These are phyloP conservation scores for Bufotes viridis DNA, from an alignment of 2,797 vertebrate genomes.

Conservation along the genomic window DNA sequence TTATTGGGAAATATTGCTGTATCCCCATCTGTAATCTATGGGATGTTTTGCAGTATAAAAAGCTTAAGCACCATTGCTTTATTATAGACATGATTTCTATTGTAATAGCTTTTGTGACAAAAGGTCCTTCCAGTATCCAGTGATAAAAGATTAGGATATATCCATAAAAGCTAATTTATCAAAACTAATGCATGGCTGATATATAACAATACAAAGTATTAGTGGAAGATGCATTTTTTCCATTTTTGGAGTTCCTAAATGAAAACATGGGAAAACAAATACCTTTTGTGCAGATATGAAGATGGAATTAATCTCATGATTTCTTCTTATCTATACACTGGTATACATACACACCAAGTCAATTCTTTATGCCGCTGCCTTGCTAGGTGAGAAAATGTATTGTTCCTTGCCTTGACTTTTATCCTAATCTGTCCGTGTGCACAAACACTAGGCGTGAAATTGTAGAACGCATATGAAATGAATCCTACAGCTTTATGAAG, in stretches of 20 bases:
- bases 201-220: constrained; percentile 50
- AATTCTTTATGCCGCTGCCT: constrained; percentile 21
- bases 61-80: not conserved
- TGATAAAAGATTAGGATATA: constrained; percentile 18
- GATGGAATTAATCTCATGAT: constrained; percentile 50
- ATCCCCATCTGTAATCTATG: not conserved
- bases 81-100: not conserved
- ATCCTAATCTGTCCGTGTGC: constrained; percentile 47
- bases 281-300: constrained; percentile 39
- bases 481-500: constrained; percentile 7
- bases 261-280: constrained; percentile 53
- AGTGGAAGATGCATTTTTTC: constrained; percentile 23
- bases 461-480: constrained; percentile 32
- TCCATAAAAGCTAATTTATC: constrained; percentile 4
- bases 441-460: constrained; percentile 35
- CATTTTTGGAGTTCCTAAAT: constrained; percentile 46
- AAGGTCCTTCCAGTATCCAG: constrained; percentile 19
- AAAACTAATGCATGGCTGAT: constrained; percentile 43
- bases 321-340: constrained; percentile 50
- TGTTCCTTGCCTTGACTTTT: constrained; percentile 30
- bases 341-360: not conserved
- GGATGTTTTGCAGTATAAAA: not conserved
- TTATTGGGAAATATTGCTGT: not conserved
- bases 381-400: constrained; percentile 33
- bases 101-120: constrained; percentile 25